Conservation (phyloP, 1,140 invertebrate genomes). For the Drosophila parvula region DNA sequence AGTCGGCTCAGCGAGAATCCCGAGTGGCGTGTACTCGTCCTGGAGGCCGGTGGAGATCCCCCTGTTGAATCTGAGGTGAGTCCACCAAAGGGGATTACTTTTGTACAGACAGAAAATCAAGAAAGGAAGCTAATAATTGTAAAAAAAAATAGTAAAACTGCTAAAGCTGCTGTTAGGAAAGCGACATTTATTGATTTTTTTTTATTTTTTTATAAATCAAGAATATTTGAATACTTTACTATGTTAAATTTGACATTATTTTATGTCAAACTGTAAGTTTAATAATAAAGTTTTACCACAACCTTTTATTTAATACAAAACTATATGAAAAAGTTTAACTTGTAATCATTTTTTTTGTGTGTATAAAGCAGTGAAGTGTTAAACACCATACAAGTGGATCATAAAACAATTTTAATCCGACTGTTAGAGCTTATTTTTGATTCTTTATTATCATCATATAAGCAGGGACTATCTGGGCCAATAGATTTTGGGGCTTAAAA, state of each 20-base stretch:
- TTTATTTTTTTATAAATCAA: no score
- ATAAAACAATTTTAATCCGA: not conserved
- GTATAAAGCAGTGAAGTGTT: not conserved
- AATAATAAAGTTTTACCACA: no score
- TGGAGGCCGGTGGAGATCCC: slow-evolving; percentile 87
- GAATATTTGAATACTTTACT: no score
- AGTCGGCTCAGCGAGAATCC: slow-evolving; percentile 85
- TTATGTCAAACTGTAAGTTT: no score
- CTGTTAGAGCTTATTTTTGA: not conserved
- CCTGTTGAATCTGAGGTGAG: slow-evolving; percentile 85
- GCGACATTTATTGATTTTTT: no score
- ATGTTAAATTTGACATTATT: no score
- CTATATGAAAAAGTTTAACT: not conserved
- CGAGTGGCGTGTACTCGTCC: slow-evolving; percentile 85
- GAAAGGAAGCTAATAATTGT: no score
- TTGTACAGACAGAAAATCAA: no score
- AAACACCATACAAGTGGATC: not conserved
- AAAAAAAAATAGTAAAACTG: no score
- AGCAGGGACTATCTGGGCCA: not conserved
- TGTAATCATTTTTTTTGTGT: not conserved
- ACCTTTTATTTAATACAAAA: no score
- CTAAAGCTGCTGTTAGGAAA: no score
- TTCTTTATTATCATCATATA: not conserved
- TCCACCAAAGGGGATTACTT: not conserved
- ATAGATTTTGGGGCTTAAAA: not conserved